Evolutionary conservation across 2,797 vertebrate genomes (phyloP).

Genomic region (Scarus forsteni): DNA sequence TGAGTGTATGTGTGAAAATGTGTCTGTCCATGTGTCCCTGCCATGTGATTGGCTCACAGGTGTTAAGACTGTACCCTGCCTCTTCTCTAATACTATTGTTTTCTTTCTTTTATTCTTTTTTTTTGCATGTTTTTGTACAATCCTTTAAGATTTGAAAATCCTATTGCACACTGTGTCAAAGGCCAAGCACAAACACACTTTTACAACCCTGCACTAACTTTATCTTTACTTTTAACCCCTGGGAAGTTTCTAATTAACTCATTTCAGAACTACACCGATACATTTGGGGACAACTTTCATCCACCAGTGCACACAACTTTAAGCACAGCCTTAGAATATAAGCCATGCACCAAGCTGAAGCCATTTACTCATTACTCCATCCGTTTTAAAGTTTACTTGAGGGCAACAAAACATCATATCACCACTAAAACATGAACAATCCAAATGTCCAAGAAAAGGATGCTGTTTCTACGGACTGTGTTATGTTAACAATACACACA

Average conservation of each 20-base stretch:
- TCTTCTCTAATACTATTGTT: no score
- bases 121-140: no score
- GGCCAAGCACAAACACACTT: background rate
- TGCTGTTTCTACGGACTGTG: background rate
- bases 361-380: background rate
- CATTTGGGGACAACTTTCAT: background rate
- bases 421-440: background rate
- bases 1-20: no score
- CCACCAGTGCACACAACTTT: background rate
- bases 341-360: background rate
- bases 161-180: no score
- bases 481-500: background rate
- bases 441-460: background rate
- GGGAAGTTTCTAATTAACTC: background rate
- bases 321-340: background rate
- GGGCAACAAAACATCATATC: no score
- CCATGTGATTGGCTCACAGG: no score
- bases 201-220: background rate
- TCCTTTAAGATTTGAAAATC: no score
- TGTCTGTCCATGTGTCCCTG: no score
- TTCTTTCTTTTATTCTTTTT: no score
- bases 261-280: slow-evolving; percentile 3
- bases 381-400: no score
- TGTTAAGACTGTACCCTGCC: no score
- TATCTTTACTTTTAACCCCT: background rate